These are phyloP conservation scores for Mirounga angustirostris DNA, from an alignment of 2,113 vertebrate species.

Conservation along the genomic window DNA sequence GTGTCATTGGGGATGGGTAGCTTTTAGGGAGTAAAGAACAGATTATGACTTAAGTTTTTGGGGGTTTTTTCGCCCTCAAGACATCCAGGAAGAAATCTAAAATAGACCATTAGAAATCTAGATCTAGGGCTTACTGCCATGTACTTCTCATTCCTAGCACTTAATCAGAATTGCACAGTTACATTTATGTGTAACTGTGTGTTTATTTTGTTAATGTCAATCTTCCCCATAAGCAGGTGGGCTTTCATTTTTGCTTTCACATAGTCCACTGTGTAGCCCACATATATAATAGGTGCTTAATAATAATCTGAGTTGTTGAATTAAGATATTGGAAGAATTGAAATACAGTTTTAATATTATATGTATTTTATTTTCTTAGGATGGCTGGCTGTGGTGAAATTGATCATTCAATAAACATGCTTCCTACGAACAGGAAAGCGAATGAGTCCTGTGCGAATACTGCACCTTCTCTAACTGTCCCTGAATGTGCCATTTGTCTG, in stretches of 20 bases:
- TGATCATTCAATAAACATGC: slow-evolving; percentile 91
- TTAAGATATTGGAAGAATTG: neutral
- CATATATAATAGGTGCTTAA: neutral
- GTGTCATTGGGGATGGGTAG: rapidly evolving
- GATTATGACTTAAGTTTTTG: neutral
- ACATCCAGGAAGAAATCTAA: neutral
- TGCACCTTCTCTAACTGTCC: slow-evolving; percentile 90
- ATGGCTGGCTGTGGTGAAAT: slow-evolving; percentile 96
- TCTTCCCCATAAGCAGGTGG: neutral
- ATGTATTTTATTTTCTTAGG: slow-evolving; percentile 83
- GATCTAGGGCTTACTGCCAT: neutral
- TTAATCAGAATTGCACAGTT: neutral
- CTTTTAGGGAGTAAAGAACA: neutral
- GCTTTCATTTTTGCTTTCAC: neutral
- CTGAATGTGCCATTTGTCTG: slow-evolving; percentile 97
- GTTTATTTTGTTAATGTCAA: neutral
- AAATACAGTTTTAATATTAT: slow-evolving; percentile 8
- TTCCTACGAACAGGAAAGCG: slow-evolving; percentile 91
- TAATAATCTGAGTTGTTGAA: slow-evolving; percentile 43
- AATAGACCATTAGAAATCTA: neutral
- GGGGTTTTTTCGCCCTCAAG: neutral
- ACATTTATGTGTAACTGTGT: neutral
- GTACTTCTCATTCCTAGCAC: neutral
- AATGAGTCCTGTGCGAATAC: slow-evolving; percentile 90
- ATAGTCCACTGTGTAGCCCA: neutral